Evolutionary conservation across 2,888 invertebrate species (phyloP).

Genomic region (Eudasyphora cyanicolor): DNA sequence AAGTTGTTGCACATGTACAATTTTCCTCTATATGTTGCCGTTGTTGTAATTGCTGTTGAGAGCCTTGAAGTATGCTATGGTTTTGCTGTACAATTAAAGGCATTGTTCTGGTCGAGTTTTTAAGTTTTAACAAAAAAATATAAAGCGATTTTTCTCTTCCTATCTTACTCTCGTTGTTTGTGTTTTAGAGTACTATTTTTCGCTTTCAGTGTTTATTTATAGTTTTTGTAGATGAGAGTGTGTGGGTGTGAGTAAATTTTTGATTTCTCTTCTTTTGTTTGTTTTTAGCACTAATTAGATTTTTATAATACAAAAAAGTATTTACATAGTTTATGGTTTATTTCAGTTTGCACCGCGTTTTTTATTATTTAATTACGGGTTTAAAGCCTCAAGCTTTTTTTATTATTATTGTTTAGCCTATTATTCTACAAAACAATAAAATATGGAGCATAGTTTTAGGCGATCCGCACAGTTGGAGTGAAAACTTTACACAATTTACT

Average conservation of each 20-base stretch:
- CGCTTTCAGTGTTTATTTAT: slow-evolving; percentile 15
- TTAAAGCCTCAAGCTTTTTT: neutral
- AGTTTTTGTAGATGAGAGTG: no score
- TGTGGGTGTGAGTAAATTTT: no score
- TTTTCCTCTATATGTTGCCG: slow-evolving; percentile 32
- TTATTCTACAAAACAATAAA: neutral
- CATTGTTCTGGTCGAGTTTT: slow-evolving; percentile 53
- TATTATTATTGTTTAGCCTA: neutral
- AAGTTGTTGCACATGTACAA: slow-evolving; percentile 44
- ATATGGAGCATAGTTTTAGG: slow-evolving; percentile 36
- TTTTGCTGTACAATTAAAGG: slow-evolving; percentile 60
- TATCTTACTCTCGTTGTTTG: neutral
- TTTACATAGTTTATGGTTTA: neutral
- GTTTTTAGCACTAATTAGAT: neutral
- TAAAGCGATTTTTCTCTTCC: slow-evolving; percentile 21
- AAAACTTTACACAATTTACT: neutral
- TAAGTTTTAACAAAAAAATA: neutral
- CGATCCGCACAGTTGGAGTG: neutral
- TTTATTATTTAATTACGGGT: slow-evolving; percentile 15
- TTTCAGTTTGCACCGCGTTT: neutral
- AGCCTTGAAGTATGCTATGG: slow-evolving; percentile 51
- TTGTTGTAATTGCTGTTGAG: slow-evolving; percentile 46
- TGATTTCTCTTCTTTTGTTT: neutral
- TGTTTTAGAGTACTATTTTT: slow-evolving; percentile 17
- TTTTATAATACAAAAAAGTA: neutral